These are phyloP conservation scores for Heterotis niloticus DNA, from an alignment of 2,113 vertebrate species.

Conservation along the genomic window DNA sequence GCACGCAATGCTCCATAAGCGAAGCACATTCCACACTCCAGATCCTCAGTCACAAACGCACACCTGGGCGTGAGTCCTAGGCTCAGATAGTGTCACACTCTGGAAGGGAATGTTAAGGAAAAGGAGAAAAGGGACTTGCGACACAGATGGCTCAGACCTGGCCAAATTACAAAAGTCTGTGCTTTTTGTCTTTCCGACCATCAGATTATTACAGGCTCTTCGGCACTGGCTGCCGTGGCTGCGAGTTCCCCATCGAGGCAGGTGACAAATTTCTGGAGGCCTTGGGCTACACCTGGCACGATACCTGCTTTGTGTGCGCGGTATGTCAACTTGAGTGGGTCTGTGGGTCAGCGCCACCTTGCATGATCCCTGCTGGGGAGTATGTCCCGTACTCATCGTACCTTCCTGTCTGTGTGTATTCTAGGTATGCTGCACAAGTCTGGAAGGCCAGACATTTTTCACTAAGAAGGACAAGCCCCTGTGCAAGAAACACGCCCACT, in stretches of 20 bases:
- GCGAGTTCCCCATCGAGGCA: constrained; percentile 80
- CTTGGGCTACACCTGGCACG: constrained; percentile 74
- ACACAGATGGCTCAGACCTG: neutral
- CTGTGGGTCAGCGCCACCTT: neutral
- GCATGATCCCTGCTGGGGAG: neutral
- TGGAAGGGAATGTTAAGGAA: neutral
- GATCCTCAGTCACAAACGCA: neutral
- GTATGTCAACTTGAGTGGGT: constrained; percentile 56
- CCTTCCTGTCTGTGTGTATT: constrained; percentile 18
- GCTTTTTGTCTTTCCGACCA: neutral
- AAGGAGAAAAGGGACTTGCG: neutral
- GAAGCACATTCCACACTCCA: neutral
- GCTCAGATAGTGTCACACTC: too few species aligned
- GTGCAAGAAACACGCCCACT: constrained; percentile 91
- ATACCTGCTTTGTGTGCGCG: constrained; percentile 78
- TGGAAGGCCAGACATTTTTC: constrained; percentile 90
- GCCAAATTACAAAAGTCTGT: neutral
- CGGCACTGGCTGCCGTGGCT: constrained; percentile 74
- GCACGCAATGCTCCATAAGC: neutral
- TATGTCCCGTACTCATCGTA: neutral
- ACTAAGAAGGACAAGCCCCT: constrained; percentile 93
- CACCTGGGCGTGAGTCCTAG: too few species aligned
- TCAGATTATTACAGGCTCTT: constrained; percentile 79
- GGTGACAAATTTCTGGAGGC: constrained; percentile 79
- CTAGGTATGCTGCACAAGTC: constrained; percentile 81